Base-by-base conservation (phyloP, 2,113 vertebrate species). In the Brienomyrus longianalis region DNA sequence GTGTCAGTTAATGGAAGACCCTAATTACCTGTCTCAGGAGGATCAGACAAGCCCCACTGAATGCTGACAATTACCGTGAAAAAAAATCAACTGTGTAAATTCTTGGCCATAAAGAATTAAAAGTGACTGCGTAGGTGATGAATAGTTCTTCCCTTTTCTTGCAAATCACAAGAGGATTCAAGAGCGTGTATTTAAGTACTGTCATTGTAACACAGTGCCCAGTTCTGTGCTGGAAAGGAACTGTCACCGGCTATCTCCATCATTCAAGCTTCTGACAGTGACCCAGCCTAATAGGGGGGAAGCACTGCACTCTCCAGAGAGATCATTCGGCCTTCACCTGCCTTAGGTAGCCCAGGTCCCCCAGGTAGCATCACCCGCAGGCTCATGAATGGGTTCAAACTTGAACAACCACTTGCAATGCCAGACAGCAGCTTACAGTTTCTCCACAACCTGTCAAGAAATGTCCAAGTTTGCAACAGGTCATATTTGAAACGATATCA, bases 181-280 rank as follows among this genome's bases (percentile, higher is more conserved):
- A 95, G 98, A 98, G 89, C 92, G 98, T 87, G 97, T 97, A 90
- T 98, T 97, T 94, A 99, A 99, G 86, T 96, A 97, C 35, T 96
- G 97, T n/a, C 98, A 98, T 90, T 95, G 98, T 92, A 97, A 99
- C 90, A 92, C 97, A 3, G 92, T 96, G 35, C 93, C 98, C 3
- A 89, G 95, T 3, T 90, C 89, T 0, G 96, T 97, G 27, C 96
- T 97, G 19, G 98, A 99, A 10, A 97, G 99, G 91, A 98, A 97
- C 90, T 99, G 98, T 66, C 98, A 98, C 86, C 96, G 96, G 10
- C 96, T 97, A 1, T 96, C 97, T 0, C 96, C 98, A 0, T 96
- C 98, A 0, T 98, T 98, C 0, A 97, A 99, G 31, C 97, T 98
- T 0, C 97, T 97, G 87, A 96, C 98, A 93, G 92, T 98, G 84